Percentiles rank a stretch among this genome's conserved stretches.
Conservation (phyloP, 2,113 vertebrate species). For the Austrofundulus limnaeus region DNA sequence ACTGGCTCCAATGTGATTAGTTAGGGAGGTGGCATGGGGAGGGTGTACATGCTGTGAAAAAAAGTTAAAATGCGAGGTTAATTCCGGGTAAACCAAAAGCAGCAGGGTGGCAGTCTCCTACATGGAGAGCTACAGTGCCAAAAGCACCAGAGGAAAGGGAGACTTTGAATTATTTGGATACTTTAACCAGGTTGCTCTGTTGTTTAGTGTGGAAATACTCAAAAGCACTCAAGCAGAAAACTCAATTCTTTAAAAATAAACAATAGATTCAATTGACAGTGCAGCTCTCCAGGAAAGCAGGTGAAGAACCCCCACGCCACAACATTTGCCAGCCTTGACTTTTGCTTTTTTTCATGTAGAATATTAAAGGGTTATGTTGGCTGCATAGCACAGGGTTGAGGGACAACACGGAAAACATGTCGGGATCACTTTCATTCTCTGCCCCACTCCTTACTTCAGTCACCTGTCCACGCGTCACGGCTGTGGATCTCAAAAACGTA, state of each 20-base stretch:
- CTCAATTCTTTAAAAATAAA: not conserved
- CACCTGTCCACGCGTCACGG: constrained; percentile 63
- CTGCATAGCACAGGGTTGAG: constrained; percentile 61
- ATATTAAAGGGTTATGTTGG: constrained; percentile 51
- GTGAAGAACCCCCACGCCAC: constrained; percentile 40
- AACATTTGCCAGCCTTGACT: constrained; percentile 58
- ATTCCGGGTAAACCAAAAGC: constrained; percentile 62
- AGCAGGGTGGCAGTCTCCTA: constrained; percentile 42
- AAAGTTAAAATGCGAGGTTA: constrained; percentile 65
- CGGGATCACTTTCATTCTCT: constrained; percentile 58
- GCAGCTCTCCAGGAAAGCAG: constrained; percentile 55
- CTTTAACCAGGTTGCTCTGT: not conserved
- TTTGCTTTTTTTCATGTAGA: constrained; percentile 32
- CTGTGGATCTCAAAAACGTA: constrained; percentile 74
- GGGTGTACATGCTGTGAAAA: constrained; percentile 65
- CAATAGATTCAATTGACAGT: constrained; percentile 30
- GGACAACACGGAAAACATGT: constrained; percentile 62
- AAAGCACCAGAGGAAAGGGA: constrained; percentile 16
- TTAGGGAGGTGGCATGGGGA: constrained; percentile 37
- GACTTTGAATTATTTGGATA: constrained; percentile 15
- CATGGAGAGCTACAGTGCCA: constrained; percentile 62
- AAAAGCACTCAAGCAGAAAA: not conserved
- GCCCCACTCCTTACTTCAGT: constrained; percentile 69
- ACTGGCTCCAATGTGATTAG: constrained; percentile 66
- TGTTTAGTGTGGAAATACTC: not conserved